Evolutionary conservation across 2,113 vertebrate genomes (phyloP).

Genomic region (Castor canadensis): DNA sequence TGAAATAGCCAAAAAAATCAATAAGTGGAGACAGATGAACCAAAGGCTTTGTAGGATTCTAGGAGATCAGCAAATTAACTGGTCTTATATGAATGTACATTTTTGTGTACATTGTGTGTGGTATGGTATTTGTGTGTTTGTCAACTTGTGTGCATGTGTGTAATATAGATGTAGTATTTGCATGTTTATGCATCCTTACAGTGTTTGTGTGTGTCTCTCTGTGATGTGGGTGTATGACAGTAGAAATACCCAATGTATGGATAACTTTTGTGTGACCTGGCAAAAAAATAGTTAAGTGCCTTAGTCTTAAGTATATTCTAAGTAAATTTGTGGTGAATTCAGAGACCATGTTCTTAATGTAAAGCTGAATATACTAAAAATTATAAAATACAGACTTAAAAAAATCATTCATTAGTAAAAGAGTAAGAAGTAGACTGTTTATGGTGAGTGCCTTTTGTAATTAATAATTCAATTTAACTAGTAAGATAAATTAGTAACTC

Average conservation of each 20-base stretch:
- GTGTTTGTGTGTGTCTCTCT: not conserved
- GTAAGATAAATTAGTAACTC: not conserved
- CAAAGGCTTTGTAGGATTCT: not conserved
- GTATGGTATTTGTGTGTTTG: not conserved
- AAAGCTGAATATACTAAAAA: not conserved
- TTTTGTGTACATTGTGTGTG: not conserved
- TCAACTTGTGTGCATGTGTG: not conserved
- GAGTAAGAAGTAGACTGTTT: not conserved
- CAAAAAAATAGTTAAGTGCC: not conserved
- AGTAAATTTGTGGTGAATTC: not conserved
- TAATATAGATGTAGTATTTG: not conserved
- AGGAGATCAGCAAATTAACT: conserved; percentile 5
- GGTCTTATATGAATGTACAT: not conserved
- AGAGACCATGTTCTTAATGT: not conserved
- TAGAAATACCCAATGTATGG: not conserved
- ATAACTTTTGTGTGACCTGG: not conserved
- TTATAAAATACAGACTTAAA: not conserved
- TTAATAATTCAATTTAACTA: not conserved
- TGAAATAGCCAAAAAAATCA: conserved; percentile 74
- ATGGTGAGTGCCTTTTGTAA: not conserved
- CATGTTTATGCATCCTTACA: not conserved
- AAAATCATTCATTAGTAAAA: not conserved
- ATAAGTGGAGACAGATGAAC: conserved; percentile 54
- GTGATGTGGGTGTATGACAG: not conserved
- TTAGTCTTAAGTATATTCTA: not conserved